phyloP scores from a whole-genome alignment of 2,888 invertebrate species.

The Cybosia mesomella region DNA sequence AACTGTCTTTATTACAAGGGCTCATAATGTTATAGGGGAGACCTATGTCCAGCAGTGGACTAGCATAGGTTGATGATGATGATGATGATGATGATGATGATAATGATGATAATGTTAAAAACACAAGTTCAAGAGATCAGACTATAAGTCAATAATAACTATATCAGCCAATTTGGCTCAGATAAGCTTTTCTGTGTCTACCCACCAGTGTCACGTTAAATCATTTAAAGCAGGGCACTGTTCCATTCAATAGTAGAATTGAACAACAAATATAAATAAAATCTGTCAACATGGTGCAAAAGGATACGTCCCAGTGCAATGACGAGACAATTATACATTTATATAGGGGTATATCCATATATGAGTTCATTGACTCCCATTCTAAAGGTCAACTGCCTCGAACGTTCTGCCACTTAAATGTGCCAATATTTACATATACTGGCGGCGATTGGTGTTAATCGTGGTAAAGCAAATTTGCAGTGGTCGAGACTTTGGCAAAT shows the following conservation, averaged over 20 bases:
- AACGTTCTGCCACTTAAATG: constrained; percentile 13
- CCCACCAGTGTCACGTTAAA: not conserved
- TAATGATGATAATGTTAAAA: too few species aligned
- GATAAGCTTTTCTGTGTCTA: not conserved
- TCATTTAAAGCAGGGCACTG: not conserved
- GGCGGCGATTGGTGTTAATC: not conserved
- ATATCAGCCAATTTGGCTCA: not conserved
- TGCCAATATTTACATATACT: constrained; percentile 16
- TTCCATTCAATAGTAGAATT: not conserved
- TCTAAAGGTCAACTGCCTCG: constrained; percentile 18
- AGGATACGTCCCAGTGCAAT: not conserved
- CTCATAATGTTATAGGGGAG: not conserved
- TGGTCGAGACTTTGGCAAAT: not conserved
- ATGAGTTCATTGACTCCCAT: constrained; percentile 17
- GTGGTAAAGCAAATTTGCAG: not conserved
- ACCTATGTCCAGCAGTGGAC: too few species aligned
- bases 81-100: too few species aligned
- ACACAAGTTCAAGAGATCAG: not conserved
- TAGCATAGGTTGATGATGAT: too few species aligned
- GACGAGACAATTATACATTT: not conserved
- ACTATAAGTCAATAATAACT: not conserved
- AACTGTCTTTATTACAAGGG: not conserved
- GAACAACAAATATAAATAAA: not conserved
- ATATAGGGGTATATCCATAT: not conserved
- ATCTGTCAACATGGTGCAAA: not conserved